phyloP scores from a whole-genome alignment of 2,888 invertebrate genomes.

The Tryphoninae sp. region DNA sequence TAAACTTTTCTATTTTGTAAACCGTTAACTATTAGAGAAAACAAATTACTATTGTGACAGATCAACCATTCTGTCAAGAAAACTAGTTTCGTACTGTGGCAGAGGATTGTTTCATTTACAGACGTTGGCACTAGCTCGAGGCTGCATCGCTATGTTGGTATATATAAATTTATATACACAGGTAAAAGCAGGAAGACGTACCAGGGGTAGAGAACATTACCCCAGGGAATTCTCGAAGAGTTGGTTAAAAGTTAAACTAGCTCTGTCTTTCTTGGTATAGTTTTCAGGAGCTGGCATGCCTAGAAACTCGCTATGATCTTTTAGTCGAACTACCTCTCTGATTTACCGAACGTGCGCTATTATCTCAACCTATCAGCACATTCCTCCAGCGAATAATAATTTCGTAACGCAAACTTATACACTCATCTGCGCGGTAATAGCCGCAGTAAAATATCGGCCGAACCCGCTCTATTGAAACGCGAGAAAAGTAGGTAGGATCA shows the following conservation, averaged over 20 bases:
- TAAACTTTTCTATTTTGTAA: too few species aligned
- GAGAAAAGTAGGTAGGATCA: not conserved
- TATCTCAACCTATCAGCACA: slow-evolving; percentile 26
- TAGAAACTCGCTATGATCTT: slow-evolving; percentile 8
- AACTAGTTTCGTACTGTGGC: slow-evolving; percentile 32
- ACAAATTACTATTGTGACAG: too few species aligned
- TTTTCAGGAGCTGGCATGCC: slow-evolving; percentile 26
- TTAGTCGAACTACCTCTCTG: slow-evolving; percentile 12
- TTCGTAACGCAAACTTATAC: slow-evolving; percentile 46
- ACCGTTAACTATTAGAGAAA: too few species aligned
- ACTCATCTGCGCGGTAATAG: slow-evolving; percentile 24
- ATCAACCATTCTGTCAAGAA: not conserved
- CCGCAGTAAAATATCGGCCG: not conserved
- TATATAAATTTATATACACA: not conserved
- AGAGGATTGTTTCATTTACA: slow-evolving; percentile 14
- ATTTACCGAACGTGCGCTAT: slow-evolving; percentile 9
- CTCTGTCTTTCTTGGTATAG: slow-evolving; percentile 25
- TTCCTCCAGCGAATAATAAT: slow-evolving; percentile 34
- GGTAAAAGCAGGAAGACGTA: not conserved
- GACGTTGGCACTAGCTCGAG: slow-evolving; percentile 17
- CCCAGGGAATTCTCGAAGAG: slow-evolving; percentile 31
- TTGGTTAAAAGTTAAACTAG: slow-evolving; percentile 58
- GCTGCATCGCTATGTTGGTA: not conserved
- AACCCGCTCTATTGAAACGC: too few species aligned
- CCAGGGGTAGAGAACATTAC: slow-evolving; percentile 20